These are phyloP conservation scores for Wiebesia pumilae DNA, from an alignment of 1,140 invertebrate species.

Conservation along the genomic window DNA sequence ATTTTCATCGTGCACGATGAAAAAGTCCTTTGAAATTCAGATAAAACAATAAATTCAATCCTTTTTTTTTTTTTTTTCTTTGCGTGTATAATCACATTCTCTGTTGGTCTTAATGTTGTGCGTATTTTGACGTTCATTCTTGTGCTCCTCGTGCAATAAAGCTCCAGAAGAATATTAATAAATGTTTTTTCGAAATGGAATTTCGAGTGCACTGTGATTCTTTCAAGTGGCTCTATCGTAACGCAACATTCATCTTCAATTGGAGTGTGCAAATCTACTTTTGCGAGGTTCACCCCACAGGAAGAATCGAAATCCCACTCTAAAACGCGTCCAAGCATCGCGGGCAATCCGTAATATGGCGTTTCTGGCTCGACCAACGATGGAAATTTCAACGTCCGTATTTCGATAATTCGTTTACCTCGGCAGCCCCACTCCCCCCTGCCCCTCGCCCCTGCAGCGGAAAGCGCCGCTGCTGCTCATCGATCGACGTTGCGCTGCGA, in stretches of 20 bases:
- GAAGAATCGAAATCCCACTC: background rate
- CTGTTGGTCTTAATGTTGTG: no score
- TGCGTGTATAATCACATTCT: no score
- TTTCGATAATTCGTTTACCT: constrained; percentile 63
- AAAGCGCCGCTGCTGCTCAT: background rate
- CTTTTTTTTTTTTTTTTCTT: no score
- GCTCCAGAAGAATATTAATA: no score
- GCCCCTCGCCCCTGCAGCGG: background rate
- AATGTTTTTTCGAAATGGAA: no score
- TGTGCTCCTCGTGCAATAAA: no score
- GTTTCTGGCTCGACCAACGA: constrained; percentile 41
- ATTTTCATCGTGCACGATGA: no score
- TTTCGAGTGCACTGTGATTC: background rate
- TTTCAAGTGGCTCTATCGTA: background rate
- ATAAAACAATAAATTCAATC: no score
- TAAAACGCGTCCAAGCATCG: background rate
- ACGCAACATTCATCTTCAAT: background rate
- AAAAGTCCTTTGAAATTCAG: no score
- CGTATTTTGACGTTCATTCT: no score
- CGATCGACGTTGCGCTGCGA: background rate
- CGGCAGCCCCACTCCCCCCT: constrained; percentile 43
- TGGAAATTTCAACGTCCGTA: constrained; percentile 57
- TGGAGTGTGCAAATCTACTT: background rate
- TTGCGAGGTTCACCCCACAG: background rate
- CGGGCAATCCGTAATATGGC: background rate